A percentile compares a stretch with the other conserved stretches of the same genome.
Evolutionary conservation across 2,888 invertebrate species (phyloP).

Genomic region (Sesamia inferens): DNA sequence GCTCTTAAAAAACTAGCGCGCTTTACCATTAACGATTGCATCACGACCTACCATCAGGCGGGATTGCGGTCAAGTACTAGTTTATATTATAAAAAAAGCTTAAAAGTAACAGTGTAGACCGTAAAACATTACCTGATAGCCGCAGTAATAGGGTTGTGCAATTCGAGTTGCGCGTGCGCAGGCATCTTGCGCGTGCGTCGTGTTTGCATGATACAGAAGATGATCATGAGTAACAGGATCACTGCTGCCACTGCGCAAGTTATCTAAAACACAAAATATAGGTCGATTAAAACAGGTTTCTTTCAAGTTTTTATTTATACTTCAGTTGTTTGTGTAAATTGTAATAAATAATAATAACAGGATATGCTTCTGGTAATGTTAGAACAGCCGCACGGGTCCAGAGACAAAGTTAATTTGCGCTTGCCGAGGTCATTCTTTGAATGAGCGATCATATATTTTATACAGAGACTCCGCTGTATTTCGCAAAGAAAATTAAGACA

Average conservation of each 20-base stretch:
- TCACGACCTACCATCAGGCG: too few relatives aligned
- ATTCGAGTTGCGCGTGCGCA: conserved; percentile 82
- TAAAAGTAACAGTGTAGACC: background rate
- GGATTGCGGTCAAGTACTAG: too few relatives aligned
- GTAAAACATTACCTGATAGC: conserved; percentile 76
- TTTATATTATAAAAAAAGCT: too few relatives aligned
- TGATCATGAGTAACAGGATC: conserved; percentile 77
- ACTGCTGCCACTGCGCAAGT: conserved; percentile 81
- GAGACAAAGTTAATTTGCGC: background rate
- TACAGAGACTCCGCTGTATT: background rate
- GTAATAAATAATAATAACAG: background rate
- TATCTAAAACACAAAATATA: conserved; percentile 67
- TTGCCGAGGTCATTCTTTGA: background rate
- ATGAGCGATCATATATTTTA: background rate
- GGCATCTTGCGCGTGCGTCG: conserved; percentile 82
- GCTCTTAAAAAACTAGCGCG: too few relatives aligned
- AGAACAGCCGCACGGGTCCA: background rate
- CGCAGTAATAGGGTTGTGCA: conserved; percentile 79
- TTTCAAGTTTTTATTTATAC: background rate
- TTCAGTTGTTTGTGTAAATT: background rate
- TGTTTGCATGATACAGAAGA: conserved; percentile 82
- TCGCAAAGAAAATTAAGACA: background rate
- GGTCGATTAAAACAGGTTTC: background rate
- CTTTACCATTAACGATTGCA: too few relatives aligned
- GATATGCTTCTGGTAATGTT: too few relatives aligned